Conservation (phyloP, 2,797 vertebrate genomes). For the Bradypodion pumilum region DNA sequence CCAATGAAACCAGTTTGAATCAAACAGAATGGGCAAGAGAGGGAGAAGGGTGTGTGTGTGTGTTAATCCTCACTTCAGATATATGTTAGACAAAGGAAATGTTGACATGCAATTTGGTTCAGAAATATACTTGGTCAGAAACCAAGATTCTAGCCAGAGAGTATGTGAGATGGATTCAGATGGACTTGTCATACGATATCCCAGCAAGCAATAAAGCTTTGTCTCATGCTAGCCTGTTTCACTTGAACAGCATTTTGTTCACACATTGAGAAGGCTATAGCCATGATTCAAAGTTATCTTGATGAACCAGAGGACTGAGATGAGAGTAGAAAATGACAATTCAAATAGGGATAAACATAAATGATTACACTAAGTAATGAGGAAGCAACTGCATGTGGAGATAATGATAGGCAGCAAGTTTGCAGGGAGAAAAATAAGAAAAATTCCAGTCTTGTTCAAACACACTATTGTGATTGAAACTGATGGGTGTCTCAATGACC, state of each 20-base stretch:
- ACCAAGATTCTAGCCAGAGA: background rate
- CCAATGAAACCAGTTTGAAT: background rate
- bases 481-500: background rate
- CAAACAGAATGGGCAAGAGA: no score
- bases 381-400: background rate
- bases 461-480: background rate
- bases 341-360: background rate
- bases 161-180: background rate
- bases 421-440: background rate
- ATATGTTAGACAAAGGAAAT: background rate
- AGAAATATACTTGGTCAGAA: background rate
- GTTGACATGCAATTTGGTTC: rapidly evolving
- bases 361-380: background rate
- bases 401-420: background rate
- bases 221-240: background rate
- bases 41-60: background rate
- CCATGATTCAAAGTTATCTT: constrained; percentile 17
- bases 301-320: background rate
- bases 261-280: background rate
- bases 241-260: background rate
- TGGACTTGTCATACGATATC: background rate
- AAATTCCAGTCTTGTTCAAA: background rate
- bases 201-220: constrained; percentile 7
- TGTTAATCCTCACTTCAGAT: background rate
- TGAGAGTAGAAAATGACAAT: background rate